Conservation (phyloP, 2,113 vertebrate species). For the Gallinago paraguaiae region DNA sequence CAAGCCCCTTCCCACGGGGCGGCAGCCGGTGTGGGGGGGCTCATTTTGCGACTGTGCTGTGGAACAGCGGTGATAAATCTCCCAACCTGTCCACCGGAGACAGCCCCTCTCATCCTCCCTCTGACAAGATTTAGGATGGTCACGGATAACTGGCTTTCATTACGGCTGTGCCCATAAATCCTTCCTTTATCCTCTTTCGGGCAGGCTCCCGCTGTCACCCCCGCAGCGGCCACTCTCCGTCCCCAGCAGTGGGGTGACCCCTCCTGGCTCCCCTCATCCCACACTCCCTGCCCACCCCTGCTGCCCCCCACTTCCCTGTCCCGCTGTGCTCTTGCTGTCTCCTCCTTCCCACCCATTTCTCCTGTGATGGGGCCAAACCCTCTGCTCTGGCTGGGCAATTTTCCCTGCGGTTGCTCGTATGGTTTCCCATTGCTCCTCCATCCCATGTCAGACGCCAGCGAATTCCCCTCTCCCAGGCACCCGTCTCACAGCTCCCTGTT, state of each 20-base stretch:
- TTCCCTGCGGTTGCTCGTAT: neutral
- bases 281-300: rapidly evolving
- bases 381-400: neutral
- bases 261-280: rapidly evolving
- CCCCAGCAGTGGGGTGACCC: neutral
- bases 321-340: neutral
- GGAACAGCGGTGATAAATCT: neutral
- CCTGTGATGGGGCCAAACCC: no score
- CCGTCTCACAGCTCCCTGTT: neutral
- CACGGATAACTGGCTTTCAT: slow-evolving; percentile 18
- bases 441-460: no score
- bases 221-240: rapidly evolving
- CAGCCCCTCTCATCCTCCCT: neutral
- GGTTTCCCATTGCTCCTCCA: neutral
- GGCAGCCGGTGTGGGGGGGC: neutral
- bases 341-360: rapidly evolving
- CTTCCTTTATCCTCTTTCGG: neutral
- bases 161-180: neutral
- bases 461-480: neutral
- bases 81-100: neutral
- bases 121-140: slow-evolving; percentile 40
- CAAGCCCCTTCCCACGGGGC: rapidly evolving
- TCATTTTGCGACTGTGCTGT: rapidly evolving
- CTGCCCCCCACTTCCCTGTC: neutral
- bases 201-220: neutral